Base-by-base conservation (phyloP, 2,113 vertebrate genomes). In the Holacanthus passer region DNA sequence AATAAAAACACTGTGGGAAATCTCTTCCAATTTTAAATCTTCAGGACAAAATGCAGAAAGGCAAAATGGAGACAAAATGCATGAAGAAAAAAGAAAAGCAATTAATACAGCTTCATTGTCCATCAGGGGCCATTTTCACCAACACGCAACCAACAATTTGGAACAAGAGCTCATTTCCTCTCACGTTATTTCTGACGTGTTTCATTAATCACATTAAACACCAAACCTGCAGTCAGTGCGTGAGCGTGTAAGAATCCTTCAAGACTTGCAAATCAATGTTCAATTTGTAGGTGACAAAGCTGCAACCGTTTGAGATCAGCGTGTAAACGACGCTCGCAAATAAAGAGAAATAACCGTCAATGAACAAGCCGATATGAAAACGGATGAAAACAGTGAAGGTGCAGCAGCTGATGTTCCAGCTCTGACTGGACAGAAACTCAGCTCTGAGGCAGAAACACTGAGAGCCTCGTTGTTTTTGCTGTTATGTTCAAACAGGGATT, bases 401-500 rank as follows among this genome's bases (percentile, higher is more conserved):
- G 39, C 53, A 58, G 53, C 69, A 43, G 63, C 7, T 37, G 35
- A 37, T 37, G 7, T 41, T 41, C 39, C 7, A 10, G 68, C 47
- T 32, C 43, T 53, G 7, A 13, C 3, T 1, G 47, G 67, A 47
- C 37, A 4, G 45, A 12, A 84, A 24, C 47, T 3, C 0, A 17
- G 37, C 29, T 55, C 60, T 20, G 66, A 56, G 8, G 43, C 68
- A 43, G 65, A 7, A 24, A 22, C 1, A 74, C 63, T 77, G 64
- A 71, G 29, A 70, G 64, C 24, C 60, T 65, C 16, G 29, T 79
- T 83, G 77, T 90, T 78, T 43, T 10, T 60, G 27, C 24, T 47
- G 48, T 77, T 78, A 68, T 85, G 73, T 73, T 73, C 77, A 81
- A 82, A 84, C 58, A 65, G 17, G 73, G 83, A 84, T 74, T 65